phyloP scores from a whole-genome alignment of 2,113 vertebrate genomes.

The Macrotis lagotis region DNA sequence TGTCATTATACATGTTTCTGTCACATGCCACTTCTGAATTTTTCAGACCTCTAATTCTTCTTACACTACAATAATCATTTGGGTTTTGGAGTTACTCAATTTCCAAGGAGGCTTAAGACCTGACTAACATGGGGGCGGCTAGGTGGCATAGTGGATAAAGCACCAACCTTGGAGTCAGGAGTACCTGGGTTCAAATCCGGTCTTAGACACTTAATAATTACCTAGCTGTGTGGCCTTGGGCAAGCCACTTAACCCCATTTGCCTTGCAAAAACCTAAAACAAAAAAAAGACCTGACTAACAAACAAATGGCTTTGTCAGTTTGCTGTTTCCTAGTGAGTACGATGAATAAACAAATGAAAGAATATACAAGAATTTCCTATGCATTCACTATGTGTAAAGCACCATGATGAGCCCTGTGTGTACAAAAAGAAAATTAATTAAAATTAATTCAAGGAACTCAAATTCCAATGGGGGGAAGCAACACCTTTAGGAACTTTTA shows the following conservation, averaged over 20 bases:
- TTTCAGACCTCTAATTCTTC: constrained; percentile 40
- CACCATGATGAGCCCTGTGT: background rate
- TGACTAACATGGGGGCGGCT: no score
- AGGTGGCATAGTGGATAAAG: no score
- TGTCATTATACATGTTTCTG: background rate
- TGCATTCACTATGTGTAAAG: background rate
- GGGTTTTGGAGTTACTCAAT: background rate
- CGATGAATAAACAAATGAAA: background rate
- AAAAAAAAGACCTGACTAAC: no score
- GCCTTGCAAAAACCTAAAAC: no score
- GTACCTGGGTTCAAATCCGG: no score
- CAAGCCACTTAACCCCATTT: no score
- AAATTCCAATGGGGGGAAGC: background rate
- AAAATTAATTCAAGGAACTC: background rate
- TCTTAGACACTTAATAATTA: no score
- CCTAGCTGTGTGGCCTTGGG: no score
- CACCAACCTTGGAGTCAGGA: no score
- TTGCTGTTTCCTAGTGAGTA: background rate
- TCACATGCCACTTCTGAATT: background rate
- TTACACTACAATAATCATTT: background rate
- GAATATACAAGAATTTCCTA: background rate
- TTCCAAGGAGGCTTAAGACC: constrained; percentile 16
- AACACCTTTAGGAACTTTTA: background rate
- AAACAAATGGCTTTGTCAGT: background rate
- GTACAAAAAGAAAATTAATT: background rate